Evolutionary conservation across 2,888 invertebrate genomes (phyloP).

Genomic region (Melipona bicolor): DNA sequence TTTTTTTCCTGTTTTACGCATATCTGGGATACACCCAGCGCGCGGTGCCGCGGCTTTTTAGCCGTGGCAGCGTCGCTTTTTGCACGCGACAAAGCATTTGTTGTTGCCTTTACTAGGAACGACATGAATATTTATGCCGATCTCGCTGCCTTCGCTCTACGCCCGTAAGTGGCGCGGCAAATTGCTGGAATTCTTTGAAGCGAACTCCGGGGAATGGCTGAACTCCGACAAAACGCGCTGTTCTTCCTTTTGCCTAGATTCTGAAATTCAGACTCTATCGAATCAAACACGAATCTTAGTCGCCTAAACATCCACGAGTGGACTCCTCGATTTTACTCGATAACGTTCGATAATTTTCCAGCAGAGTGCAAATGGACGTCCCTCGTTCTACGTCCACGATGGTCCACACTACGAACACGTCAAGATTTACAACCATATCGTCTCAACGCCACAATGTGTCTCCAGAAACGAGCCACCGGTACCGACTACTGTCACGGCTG

Average conservation of each 20-base stretch:
- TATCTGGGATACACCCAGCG: neutral
- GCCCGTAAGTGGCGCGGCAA: constrained; percentile 6
- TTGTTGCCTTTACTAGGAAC: constrained; percentile 17
- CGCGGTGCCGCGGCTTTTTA: neutral
- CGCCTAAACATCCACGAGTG: neutral
- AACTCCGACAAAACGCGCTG: neutral
- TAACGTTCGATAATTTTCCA: neutral
- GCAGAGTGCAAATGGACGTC: no score
- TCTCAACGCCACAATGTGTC: neutral
- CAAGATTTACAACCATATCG: neutral
- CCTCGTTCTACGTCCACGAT: neutral
- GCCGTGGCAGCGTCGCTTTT: neutral
- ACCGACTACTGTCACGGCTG: neutral
- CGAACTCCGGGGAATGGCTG: neutral
- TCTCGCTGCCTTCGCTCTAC: neutral
- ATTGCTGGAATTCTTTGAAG: constrained; percentile 4
- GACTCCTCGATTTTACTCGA: neutral
- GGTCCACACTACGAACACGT: neutral
- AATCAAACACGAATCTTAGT: neutral
- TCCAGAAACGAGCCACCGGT: neutral
- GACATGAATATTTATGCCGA: constrained; percentile 37
- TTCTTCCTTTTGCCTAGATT: neutral
- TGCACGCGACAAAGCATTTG: constrained; percentile 18
- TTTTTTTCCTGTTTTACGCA: neutral
- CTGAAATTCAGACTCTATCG: neutral